Evolutionary conservation across 2,888 invertebrate species (phyloP), one percentile per base, ranked within the genome.

Genomic region (Hydrotaea cyrtoneurina): DNA sequence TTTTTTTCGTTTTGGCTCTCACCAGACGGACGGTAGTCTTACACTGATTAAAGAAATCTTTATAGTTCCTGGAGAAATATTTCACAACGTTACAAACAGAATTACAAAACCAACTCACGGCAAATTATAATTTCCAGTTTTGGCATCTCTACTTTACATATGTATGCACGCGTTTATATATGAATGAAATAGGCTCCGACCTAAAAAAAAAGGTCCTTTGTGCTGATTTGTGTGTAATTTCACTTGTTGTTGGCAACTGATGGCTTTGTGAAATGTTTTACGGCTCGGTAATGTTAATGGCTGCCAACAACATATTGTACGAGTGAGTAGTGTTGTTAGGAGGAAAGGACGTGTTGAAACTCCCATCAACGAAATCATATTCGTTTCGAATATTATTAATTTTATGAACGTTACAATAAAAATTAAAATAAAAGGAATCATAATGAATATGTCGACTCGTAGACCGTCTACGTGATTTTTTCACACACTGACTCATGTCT

Each of bases 181-280:
- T 53, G 23, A 4, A 10, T 5, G 64, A 64, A 31, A 17, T 36
- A 64, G n/a, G 31, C n/a, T 2, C 64, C 36, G 64, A 17, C 36
- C n/a, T n/a, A n/a, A n/a, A n/a, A 64, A 36, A 64, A 64, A 39
- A 17, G 66, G 66, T 43, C 39, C 13, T 19, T 66, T 66, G 21
- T 66, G 66, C 39, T 66, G 66, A 66, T 39, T 66, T 66, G 19
- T 66, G 19, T 66, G 19, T 66, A 66, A 39, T 66, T 66, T 66
- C 39, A 39, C 43, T 39, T 17, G 17, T 66, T 39, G 17, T 39
- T 39, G 66, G 19, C 39, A 66, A 43, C 39, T 17, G 43, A 66
- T 66, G 66, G 21, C 66, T 39, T 39, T 31, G 64, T 39, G 36
- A 39, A 64, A 59, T 59, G 59, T 59, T 26, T 59, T 23, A 59